Evolutionary conservation across 2,797 vertebrate species (phyloP).

Genomic region (Clarias platycephalus): DNA sequence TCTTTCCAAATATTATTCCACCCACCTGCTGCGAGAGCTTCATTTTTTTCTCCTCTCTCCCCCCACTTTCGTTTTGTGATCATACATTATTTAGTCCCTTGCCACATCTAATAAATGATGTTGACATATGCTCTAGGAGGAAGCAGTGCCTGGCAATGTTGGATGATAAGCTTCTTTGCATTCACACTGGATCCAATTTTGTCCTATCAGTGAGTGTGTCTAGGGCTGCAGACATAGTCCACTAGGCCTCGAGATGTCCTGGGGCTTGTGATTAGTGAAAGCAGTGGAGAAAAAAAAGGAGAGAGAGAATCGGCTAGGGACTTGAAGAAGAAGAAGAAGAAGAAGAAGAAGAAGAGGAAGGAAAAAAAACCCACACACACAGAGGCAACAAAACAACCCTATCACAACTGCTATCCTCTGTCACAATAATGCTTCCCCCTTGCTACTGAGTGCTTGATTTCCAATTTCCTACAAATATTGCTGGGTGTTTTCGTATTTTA

Average conservation of each 20-base stretch:
- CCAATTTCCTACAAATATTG: conserved; percentile 58
- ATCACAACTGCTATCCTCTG: conserved; percentile 57
- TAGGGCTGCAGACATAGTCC: conserved; percentile 72
- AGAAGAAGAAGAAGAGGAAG: not conserved
- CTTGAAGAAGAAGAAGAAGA: conserved; percentile 19
- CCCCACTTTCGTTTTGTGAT: conserved; percentile 74
- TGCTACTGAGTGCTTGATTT: conserved; percentile 60
- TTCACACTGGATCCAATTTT: conserved; percentile 83
- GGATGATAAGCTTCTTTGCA: conserved; percentile 82
- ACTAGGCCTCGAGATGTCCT: conserved; percentile 72
- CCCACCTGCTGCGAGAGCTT: conserved; percentile 77
- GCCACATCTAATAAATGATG: conserved; percentile 85
- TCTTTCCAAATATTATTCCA: conserved; percentile 81
- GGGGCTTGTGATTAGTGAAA: conserved; percentile 76
- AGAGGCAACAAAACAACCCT: conserved; percentile 49
- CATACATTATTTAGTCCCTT: conserved; percentile 83
- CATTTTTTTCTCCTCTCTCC: conserved; percentile 54
- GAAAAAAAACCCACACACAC: conserved; percentile 1
- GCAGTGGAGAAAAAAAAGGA: conserved; percentile 50
- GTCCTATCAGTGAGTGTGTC: conserved; percentile 79
- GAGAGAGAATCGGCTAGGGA: conserved; percentile 52
- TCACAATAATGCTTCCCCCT: conserved; percentile 53
- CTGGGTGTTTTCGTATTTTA: conserved; percentile 50
- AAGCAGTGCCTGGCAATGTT: conserved; percentile 78
- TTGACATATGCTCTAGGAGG: conserved; percentile 83